phyloP scores from a whole-genome alignment of 2,888 invertebrate species.

The Netelia fuscicornis region DNA sequence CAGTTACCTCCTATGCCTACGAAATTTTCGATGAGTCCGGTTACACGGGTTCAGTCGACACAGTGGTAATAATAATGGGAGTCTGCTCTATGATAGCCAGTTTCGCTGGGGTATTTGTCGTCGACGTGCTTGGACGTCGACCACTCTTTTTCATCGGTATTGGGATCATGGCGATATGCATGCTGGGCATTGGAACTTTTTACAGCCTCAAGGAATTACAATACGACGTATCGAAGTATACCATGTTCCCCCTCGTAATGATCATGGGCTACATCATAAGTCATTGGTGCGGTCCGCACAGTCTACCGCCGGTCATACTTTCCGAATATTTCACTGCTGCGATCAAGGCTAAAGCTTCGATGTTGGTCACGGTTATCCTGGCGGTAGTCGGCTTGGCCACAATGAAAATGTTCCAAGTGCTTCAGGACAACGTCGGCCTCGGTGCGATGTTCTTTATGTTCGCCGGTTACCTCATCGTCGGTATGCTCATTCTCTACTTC shows the following conservation, averaged over 20 bases:
- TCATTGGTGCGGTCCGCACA: constrained; percentile 50
- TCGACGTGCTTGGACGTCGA: constrained; percentile 21
- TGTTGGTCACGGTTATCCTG: constrained; percentile 3
- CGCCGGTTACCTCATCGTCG: constrained; percentile 11
- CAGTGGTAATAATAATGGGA: background rate
- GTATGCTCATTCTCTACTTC: constrained; percentile 28
- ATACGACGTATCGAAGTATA: constrained; percentile 17
- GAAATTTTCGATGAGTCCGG: constrained; percentile 15
- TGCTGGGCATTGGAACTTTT: constrained; percentile 18
- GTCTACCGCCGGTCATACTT: constrained; percentile 57
- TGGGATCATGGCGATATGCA: background rate
- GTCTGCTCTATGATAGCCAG: background rate
- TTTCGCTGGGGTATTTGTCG: background rate
- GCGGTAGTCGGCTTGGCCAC: constrained; percentile 8
- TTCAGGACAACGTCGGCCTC: constrained; percentile 28
- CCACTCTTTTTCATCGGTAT: background rate
- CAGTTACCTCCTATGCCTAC: constrained; percentile 17
- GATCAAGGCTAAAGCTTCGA: constrained; percentile 66
- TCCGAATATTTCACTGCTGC: constrained; percentile 69
- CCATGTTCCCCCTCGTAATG: background rate
- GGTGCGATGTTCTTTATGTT: constrained; percentile 58
- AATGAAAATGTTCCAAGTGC: constrained; percentile 43
- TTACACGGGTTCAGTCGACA: background rate
- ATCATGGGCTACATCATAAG: constrained; percentile 25
- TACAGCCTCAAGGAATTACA: background rate